Evolutionary conservation across 2,797 vertebrate genomes (phyloP), one percentile per base, ranked within the genome.

Genomic region (Rhynchotus rufescens): DNA sequence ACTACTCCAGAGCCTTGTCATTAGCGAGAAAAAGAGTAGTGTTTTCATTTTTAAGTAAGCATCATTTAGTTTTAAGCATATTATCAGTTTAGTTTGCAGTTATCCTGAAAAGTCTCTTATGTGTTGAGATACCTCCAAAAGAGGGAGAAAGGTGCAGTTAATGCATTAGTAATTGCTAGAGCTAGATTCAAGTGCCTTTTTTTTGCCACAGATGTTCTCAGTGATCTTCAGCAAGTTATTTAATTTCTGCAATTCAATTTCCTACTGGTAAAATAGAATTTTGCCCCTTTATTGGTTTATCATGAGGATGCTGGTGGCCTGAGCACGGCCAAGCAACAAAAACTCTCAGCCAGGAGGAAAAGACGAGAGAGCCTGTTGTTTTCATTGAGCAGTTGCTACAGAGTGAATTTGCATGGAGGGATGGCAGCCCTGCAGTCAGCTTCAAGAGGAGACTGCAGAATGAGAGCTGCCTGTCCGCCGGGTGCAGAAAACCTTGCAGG

Each of bases 361-460:
- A 5, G 3, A 45, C 19, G 56, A 32, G 12, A 62, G 90, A 62
- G 26, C 4, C 17, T 90, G 10, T 69, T 80, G 15, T 86, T 76
- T 93, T 86, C 15, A 60, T 34, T 88, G 38, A 76, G 62, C 8
- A 62, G 12, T 66, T 90, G 8, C 44, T 86, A 79, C 15, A 80
- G 6, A 66, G 59, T 64, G 71, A 79, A 52, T 38, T 83, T n/a
- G 17, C 61, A 85, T 26, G 64, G 30, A 80, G 78, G 13, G 34
- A 91, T 42, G 4, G 4, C 0, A 0, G 10, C 32, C 20, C 10
- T 84, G 56, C n/a, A 73, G 15, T 4, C 2, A 4, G 34, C 17
- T 69, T 7, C 13, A 84, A 64, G 5, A 80, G 2, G 12, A 69
- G 15, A 62, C 10, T 69, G 9, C 3, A 66, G 22, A 62, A 38